Conservation (phyloP, 2,797 vertebrate genomes). For the Microchirus variegatus region DNA sequence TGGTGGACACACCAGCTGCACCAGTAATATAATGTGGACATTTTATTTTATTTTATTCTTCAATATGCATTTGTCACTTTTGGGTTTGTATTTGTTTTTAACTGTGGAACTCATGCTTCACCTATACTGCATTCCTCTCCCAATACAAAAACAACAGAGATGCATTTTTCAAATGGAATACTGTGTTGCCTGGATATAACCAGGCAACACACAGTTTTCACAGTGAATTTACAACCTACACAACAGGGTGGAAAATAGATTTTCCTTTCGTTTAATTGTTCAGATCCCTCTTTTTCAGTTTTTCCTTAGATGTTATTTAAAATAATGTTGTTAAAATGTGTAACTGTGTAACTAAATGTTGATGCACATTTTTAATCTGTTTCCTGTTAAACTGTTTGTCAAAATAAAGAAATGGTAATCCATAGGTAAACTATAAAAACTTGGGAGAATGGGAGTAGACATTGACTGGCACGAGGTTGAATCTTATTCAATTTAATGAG, state of each 20-base stretch:
- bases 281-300: too few relatives aligned
- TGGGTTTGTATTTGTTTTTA: slow-evolving; percentile 47
- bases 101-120: slow-evolving; percentile 35
- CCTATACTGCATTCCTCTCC: slow-evolving; percentile 37
- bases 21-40: slow-evolving; percentile 48
- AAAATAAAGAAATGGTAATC: too few relatives aligned
- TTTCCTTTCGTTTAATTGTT: slow-evolving; percentile 9
- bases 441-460: too few relatives aligned
- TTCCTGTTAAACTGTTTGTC: too few relatives aligned
- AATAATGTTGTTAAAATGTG: too few relatives aligned
- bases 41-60: slow-evolving; percentile 36
- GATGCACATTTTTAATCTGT: too few relatives aligned
- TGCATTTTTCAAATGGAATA: slow-evolving; percentile 43
- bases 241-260: slow-evolving; percentile 5
- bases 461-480: slow-evolving; percentile 1
- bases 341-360: too few relatives aligned
- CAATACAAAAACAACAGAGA: slow-evolving; percentile 38
- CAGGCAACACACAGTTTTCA: slow-evolving; percentile 18
- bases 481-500: slow-evolving; percentile 35
- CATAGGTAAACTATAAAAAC: too few relatives aligned
- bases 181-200: slow-evolving; percentile 20
- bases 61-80: slow-evolving; percentile 42
- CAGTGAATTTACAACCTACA: slow-evolving; percentile 13
- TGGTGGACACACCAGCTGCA: slow-evolving; percentile 45
- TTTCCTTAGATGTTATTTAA: too few relatives aligned